phyloP scores from a whole-genome alignment of 2,797 vertebrate species.

The Myiotriccus ornatus region DNA sequence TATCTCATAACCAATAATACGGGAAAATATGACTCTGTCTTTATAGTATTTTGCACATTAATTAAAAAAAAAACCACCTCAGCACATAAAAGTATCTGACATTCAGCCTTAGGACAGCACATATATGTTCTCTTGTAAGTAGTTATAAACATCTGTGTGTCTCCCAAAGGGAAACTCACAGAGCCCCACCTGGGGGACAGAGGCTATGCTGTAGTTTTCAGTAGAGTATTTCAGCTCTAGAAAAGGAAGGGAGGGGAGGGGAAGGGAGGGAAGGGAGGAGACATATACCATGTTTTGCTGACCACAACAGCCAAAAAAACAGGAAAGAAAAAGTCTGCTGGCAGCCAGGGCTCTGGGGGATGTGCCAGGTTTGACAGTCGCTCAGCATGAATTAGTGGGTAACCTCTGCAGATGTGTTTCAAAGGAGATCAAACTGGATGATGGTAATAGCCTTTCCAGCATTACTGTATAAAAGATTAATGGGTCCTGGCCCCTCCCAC shows the following conservation, averaged over 20 bases:
- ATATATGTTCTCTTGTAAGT: background rate
- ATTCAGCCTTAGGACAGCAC: background rate
- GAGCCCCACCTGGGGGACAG: background rate
- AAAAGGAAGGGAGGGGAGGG: background rate
- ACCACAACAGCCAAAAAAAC: background rate
- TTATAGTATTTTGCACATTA: background rate
- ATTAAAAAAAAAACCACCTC: accelerated
- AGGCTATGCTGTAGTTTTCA: background rate
- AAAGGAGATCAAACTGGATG: background rate
- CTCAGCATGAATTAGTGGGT: background rate
- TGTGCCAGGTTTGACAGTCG: background rate
- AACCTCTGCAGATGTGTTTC: background rate
- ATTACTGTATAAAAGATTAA: conserved; percentile 34
- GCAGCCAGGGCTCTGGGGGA: background rate
- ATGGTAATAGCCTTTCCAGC: conserved; percentile 1
- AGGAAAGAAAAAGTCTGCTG: background rate
- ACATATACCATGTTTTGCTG: background rate
- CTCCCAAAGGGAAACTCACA: background rate
- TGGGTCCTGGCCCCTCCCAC: background rate
- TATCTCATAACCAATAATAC: background rate
- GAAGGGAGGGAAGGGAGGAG: background rate
- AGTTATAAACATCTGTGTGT: background rate
- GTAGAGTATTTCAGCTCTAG: background rate
- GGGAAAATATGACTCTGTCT: background rate
- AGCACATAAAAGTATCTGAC: background rate